Conservation (phyloP, 35 echinoderm and acorn worm genomes). For the Stichopus chloronotus region DNA sequence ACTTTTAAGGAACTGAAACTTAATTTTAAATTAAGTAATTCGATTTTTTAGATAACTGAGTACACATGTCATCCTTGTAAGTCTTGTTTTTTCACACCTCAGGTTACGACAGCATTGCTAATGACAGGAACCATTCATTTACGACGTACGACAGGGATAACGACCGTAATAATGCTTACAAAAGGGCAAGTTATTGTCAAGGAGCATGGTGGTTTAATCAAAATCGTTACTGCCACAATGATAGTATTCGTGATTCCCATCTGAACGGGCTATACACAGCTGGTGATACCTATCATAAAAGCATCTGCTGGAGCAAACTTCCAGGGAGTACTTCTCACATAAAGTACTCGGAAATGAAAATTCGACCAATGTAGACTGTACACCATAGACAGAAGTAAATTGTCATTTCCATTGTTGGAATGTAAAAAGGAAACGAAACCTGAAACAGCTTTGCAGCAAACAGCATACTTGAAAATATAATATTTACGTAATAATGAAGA, state of each 20-base stretch:
- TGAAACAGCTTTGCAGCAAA: too few species aligned
- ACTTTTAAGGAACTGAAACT: too few species aligned
- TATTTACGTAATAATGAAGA: too few species aligned
- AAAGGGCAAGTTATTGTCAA: background rate
- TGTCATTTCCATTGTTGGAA: too few species aligned
- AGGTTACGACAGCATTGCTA: too few species aligned
- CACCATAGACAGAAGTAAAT: too few species aligned
- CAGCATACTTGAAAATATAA: too few species aligned
- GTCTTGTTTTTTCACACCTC: too few species aligned
- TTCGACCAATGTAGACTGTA: background rate
- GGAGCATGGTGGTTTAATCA: background rate
- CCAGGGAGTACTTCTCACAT: background rate
- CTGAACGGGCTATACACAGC: constrained; percentile 11
- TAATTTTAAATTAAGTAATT: too few species aligned
- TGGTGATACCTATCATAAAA: background rate
- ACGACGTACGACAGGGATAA: background rate
- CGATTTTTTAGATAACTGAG: too few species aligned
- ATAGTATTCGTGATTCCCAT: background rate
- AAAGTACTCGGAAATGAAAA: background rate
- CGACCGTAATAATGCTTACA: background rate
- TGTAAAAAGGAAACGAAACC: too few species aligned
- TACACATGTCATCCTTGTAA: too few species aligned
- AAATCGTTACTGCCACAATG: background rate
- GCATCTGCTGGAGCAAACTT: background rate
- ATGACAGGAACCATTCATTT: background rate